These are phyloP conservation scores for Neoniphon sammara DNA, from an alignment of 2,797 vertebrate species.

Conservation along the genomic window DNA sequence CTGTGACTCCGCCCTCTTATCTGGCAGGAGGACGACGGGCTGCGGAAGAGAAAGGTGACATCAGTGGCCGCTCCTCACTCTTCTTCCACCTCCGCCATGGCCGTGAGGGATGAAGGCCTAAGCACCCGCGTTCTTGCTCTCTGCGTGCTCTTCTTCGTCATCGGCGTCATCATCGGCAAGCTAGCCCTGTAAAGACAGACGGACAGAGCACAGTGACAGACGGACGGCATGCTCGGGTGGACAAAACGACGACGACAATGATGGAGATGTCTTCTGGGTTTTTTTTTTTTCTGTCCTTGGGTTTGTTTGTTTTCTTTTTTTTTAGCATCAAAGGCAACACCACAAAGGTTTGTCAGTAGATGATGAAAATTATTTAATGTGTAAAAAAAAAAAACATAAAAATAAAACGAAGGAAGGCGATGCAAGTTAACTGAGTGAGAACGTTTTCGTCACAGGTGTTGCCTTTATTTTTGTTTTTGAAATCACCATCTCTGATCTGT, in stretches of 20 bases:
- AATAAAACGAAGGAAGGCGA: slow-evolving; percentile 65
- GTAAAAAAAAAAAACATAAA: slow-evolving; percentile 67
- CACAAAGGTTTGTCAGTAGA: slow-evolving; percentile 60
- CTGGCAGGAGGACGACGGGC: slow-evolving; percentile 90
- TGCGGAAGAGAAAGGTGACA: slow-evolving; percentile 89
- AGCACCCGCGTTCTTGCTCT: slow-evolving; percentile 88
- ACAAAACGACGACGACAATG: slow-evolving; percentile 34
- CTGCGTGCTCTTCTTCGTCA: slow-evolving; percentile 93
- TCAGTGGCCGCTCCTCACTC: slow-evolving; percentile 79
- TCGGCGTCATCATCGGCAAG: slow-evolving; percentile 95
- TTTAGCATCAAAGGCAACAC: slow-evolving; percentile 71
- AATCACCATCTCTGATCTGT: slow-evolving; percentile 64
- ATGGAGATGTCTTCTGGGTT: slow-evolving; percentile 69
- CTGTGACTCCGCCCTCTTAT: slow-evolving; percentile 1
- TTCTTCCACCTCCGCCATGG: slow-evolving; percentile 69
- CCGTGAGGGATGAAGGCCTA: slow-evolving; percentile 89
- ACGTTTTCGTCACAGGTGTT: slow-evolving; percentile 64
- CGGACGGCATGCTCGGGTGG: slow-evolving; percentile 54
- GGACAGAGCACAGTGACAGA: slow-evolving; percentile 68
- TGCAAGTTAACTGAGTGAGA: slow-evolving; percentile 60
- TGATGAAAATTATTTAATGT: slow-evolving; percentile 66
- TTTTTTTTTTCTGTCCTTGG: slow-evolving; percentile 57
- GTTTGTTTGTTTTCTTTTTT: slow-evolving; percentile 24
- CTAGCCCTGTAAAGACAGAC: slow-evolving; percentile 87
- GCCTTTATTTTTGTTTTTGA: slow-evolving; percentile 46